Conservation (phyloP, 2,797 vertebrate species). For the Rhodeus uyekii region DNA sequence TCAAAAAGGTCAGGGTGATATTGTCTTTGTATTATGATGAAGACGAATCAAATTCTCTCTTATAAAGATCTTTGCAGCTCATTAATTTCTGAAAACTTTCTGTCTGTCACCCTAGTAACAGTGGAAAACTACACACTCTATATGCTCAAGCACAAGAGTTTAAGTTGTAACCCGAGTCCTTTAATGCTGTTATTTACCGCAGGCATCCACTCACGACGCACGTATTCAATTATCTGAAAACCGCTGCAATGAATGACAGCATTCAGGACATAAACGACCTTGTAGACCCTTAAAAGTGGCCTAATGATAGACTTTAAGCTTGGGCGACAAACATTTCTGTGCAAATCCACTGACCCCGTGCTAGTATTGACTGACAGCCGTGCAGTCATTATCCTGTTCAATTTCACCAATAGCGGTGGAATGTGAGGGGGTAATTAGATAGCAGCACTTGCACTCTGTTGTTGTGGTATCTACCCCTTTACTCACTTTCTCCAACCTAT, state of each 20-base stretch:
- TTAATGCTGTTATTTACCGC: conserved; percentile 8
- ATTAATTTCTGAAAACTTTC: background rate
- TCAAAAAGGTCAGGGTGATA: background rate
- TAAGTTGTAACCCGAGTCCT: background rate
- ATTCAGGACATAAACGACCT: conserved; percentile 39
- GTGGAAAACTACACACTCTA: background rate
- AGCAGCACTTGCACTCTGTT: conserved; percentile 41
- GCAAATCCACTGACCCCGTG: conserved; percentile 31
- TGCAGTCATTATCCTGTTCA: conserved; percentile 57
- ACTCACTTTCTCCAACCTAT: conserved; percentile 47
- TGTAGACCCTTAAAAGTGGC: conserved; percentile 40
- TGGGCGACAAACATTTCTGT: conserved; percentile 15
- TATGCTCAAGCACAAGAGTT: background rate
- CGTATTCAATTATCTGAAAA: conserved; percentile 10
- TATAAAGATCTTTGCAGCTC: background rate
- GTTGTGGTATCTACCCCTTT: conserved; percentile 53
- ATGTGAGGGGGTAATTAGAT: conserved; percentile 60
- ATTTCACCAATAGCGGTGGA: conserved; percentile 50
- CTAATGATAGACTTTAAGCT: conserved; percentile 34
- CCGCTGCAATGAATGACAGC: background rate
- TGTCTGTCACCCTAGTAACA: background rate
- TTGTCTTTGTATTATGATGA: background rate
- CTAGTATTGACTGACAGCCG: conserved; percentile 56
- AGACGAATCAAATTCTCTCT: background rate
- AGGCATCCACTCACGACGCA: background rate